These are phyloP conservation scores for Glaucidium brasilianum DNA, from an alignment of 2,113 vertebrate genomes.

Conservation along the genomic window DNA sequence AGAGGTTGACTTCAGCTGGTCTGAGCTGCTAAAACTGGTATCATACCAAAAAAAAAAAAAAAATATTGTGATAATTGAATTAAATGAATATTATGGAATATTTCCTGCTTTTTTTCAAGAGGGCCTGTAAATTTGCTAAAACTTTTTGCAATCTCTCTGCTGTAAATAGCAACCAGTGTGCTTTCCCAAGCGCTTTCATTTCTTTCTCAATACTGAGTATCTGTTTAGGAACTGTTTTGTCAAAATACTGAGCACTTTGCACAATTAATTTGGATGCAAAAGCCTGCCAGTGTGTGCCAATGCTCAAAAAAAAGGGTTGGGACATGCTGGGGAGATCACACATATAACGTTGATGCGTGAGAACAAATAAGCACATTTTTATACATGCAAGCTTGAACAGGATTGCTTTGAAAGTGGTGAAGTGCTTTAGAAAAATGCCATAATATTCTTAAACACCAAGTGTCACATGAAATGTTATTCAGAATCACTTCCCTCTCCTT, in stretches of 20 bases:
- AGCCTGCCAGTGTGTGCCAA: neutral
- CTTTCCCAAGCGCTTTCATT: neutral
- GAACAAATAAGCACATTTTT: neutral
- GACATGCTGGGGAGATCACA: neutral
- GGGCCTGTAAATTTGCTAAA: neutral
- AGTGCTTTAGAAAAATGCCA: neutral
- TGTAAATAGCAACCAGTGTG: neutral
- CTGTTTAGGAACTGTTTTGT: neutral
- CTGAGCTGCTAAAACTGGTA: neutral
- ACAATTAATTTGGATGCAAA: neutral
- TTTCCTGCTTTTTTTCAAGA: neutral
- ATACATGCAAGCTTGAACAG: neutral
- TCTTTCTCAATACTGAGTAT: neutral
- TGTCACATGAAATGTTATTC: neutral
- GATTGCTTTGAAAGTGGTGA: neutral
- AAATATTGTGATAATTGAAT: neutral
- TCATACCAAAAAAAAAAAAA: neutral
- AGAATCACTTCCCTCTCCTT: neutral
- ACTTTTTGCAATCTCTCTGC: neutral
- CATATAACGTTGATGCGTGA: fast-evolving
- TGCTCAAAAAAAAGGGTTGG: neutral
- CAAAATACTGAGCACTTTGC: neutral
- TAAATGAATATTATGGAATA: neutral
- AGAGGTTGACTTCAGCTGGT: neutral
- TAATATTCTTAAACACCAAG: neutral